A percentile compares a stretch with the other conserved stretches of the same genome.
Evolutionary conservation across 2,888 invertebrate species (phyloP).

Genomic region (Hedya salicella): DNA sequence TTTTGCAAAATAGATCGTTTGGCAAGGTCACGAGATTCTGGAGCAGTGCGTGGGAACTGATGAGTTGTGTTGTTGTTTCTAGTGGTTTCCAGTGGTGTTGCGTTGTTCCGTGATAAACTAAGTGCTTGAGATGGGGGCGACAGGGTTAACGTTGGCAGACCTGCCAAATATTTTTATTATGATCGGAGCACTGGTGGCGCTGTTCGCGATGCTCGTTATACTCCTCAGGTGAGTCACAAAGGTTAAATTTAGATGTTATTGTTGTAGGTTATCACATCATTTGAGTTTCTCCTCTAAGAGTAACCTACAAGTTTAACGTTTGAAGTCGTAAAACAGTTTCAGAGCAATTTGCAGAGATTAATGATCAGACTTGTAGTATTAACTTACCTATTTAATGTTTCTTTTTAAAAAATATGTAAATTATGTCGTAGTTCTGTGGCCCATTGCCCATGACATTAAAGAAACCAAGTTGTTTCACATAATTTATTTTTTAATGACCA

Average conservation of each 20-base stretch:
- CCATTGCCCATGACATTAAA: too few relatives aligned
- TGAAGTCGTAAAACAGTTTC: not conserved
- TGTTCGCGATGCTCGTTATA: conserved; percentile 90
- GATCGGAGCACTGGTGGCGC: conserved; percentile 89
- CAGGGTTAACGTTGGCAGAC: conserved; percentile 88
- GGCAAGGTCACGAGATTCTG: conserved; percentile 59
- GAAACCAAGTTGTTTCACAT: too few relatives aligned
- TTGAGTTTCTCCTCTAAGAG: conserved; percentile 10
- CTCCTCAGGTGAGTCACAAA: conserved; percentile 87
- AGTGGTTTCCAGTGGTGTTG: conserved; percentile 57
- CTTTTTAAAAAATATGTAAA: too few relatives aligned
- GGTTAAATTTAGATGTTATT: conserved; percentile 36
- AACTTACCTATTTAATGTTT: too few relatives aligned
- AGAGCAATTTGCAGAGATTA: too few relatives aligned
- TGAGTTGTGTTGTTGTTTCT: conserved; percentile 58
- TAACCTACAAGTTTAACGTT: not conserved
- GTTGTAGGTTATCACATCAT: conserved; percentile 7
- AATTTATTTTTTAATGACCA: too few relatives aligned
- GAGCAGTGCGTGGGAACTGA: conserved; percentile 65
- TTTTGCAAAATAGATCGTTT: conserved; percentile 62
- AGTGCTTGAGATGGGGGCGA: conserved; percentile 69
- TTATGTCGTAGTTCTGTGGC: too few relatives aligned
- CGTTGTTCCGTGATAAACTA: conserved; percentile 57
- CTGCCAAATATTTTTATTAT: conserved; percentile 91
- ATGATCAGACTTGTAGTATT: too few relatives aligned